These are phyloP conservation scores for Ichneumoninae sp. DNA, from an alignment of 2,888 invertebrate genomes.

Conservation along the genomic window DNA sequence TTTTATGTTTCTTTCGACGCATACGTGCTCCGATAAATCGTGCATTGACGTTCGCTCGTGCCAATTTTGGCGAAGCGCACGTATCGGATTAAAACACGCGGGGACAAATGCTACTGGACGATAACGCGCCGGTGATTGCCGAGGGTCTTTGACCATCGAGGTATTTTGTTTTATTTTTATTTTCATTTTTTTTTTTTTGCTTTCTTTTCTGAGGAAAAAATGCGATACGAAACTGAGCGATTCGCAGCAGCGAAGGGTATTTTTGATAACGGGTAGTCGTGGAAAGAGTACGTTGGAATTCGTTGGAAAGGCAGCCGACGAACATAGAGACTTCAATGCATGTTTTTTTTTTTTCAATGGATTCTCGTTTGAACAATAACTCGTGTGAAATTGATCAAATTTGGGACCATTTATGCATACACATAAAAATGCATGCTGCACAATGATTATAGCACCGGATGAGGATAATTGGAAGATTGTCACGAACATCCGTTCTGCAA, in stretches of 20 bases:
- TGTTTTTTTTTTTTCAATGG: background rate
- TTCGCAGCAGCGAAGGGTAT: background rate
- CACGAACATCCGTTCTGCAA: no score
- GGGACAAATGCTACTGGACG: slow-evolving; percentile 4
- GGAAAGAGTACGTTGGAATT: background rate
- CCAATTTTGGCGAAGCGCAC: slow-evolving; percentile 24
- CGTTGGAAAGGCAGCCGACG: background rate
- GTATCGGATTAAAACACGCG: slow-evolving; percentile 31
- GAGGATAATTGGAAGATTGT: no score
- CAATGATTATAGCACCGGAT: no score
- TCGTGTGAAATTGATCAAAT: no score
- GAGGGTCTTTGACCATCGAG: slow-evolving; percentile 36
- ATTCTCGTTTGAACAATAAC: background rate
- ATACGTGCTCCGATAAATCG: slow-evolving; percentile 42
- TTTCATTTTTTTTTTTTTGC: background rate
- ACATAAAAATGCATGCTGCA: no score
- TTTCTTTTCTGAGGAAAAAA: background rate
- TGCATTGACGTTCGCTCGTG: slow-evolving; percentile 32
- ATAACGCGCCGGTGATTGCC: slow-evolving; percentile 21
- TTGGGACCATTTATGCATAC: no score
- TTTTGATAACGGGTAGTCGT: background rate
- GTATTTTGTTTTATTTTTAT: background rate
- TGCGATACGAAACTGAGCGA: background rate
- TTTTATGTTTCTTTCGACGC: slow-evolving; percentile 25
- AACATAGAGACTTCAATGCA: background rate